Evolutionary conservation across 1,140 invertebrate genomes (phyloP).

Genomic region (Araneus ventricosus): DNA sequence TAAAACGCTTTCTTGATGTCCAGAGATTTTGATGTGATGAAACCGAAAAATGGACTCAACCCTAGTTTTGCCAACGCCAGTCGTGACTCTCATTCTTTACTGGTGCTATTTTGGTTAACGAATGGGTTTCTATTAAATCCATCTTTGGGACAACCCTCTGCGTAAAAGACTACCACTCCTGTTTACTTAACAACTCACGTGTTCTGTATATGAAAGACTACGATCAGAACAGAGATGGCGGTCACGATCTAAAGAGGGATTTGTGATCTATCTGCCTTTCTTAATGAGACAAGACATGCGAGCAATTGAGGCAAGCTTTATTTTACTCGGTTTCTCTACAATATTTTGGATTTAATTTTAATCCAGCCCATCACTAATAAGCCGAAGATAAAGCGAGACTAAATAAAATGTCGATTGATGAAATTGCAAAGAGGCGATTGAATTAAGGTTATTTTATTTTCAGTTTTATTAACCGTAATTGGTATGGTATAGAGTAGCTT

Average conservation of each 20-base stretch:
- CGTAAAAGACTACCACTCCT: conserved; percentile 45
- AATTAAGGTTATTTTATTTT: no score
- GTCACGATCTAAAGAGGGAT: background rate
- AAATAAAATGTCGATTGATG: no score
- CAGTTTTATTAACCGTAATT: no score
- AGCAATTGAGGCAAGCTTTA: background rate
- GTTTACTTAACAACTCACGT: conserved; percentile 57
- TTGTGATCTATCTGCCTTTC: background rate
- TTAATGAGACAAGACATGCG: conserved; percentile 5
- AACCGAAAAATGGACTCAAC: background rate
- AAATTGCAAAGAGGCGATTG: no score
- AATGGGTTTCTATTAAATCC: conserved; percentile 51
- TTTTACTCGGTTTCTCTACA: background rate
- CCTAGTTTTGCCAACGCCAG: background rate
- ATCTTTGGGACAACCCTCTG: background rate
- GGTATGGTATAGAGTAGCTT: no score
- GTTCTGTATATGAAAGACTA: conserved; percentile 3
- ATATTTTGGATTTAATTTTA: background rate
- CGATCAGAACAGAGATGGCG: background rate
- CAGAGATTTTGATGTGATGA: conserved; percentile 41
- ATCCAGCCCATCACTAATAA: no score
- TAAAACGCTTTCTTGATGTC: conserved; percentile 54
- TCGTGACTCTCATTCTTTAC: conserved; percentile 41
- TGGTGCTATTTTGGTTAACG: conserved; percentile 47
- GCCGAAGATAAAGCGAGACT: no score